A percentile compares a stretch with the other conserved stretches of the same genome.
Evolutionary conservation across 2,888 invertebrate species (phyloP).

Genomic region (Epistrophella euchroma): DNA sequence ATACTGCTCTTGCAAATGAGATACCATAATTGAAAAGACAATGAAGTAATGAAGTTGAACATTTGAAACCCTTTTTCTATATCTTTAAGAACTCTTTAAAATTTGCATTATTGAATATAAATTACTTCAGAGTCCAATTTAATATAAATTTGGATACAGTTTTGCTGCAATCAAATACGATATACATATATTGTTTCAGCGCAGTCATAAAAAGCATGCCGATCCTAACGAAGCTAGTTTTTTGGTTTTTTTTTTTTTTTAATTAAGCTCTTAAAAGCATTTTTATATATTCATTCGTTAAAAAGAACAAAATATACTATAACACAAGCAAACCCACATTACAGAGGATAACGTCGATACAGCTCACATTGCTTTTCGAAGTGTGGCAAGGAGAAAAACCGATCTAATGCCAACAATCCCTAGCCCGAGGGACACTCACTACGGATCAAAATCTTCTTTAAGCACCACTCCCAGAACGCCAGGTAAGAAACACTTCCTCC

Average conservation of each 20-base stretch:
- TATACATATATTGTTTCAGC: slow-evolving; percentile 41
- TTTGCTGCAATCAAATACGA: not conserved
- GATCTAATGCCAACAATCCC: slow-evolving; percentile 96
- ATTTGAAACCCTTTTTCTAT: not conserved
- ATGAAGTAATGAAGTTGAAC: slow-evolving; percentile 3
- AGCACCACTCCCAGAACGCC: slow-evolving; percentile 84
- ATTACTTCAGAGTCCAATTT: slow-evolving; percentile 1
- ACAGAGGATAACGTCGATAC: slow-evolving; percentile 83
- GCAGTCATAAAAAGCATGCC: slow-evolving; percentile 61
- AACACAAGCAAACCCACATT: slow-evolving; percentile 77
- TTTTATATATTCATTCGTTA: slow-evolving; percentile 46
- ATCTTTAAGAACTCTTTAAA: slow-evolving; percentile 6
- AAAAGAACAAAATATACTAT: slow-evolving; percentile 67
- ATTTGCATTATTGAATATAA: slow-evolving; percentile 45
- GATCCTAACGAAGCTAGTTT: slow-evolving; percentile 66
- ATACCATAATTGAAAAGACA: no score
- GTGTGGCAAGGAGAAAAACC: slow-evolving; percentile 93
- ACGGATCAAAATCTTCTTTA: slow-evolving; percentile 85
- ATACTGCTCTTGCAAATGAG: no score
- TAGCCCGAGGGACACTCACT: slow-evolving; percentile 87
- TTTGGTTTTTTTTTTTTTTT: slow-evolving; percentile 33
- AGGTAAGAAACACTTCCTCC: slow-evolving; percentile 80
- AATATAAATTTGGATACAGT: not conserved
- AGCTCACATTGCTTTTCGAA: slow-evolving; percentile 88
- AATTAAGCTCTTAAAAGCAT: slow-evolving; percentile 55